phyloP scores from a whole-genome alignment of 2,113 vertebrate species.

The Cynocephalus volans region DNA sequence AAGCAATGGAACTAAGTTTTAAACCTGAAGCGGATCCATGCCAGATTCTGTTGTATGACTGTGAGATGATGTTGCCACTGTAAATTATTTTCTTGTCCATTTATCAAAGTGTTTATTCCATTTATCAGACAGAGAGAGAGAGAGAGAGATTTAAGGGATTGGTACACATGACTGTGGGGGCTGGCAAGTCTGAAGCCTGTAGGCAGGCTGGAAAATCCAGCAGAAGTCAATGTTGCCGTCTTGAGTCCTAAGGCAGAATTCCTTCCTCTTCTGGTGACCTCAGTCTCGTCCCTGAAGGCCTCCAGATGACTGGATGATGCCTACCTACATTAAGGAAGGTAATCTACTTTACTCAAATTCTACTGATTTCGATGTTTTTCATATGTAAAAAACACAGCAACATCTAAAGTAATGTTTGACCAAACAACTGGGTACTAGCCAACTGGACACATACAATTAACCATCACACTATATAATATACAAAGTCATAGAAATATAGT shows the following conservation, averaged over 20 bases:
- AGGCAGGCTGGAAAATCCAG: not conserved
- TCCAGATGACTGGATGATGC: not conserved
- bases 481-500: not conserved
- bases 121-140: not conserved
- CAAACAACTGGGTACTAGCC: not conserved
- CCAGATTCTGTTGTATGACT: not conserved
- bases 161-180: not conserved
- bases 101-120: not conserved
- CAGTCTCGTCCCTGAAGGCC: not conserved
- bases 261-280: not conserved
- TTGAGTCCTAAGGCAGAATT: not conserved
- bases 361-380: not conserved
- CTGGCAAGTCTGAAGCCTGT: not conserved
- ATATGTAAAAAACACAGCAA: not conserved
- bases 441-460: not conserved
- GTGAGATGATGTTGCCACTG: not conserved
- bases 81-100: slow-evolving; percentile 1
- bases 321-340: not conserved
- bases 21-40: not conserved
- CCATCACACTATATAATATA: not conserved
- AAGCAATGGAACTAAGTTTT: not conserved
- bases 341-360: slow-evolving; percentile 13
- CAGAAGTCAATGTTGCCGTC: not conserved
- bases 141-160: not conserved
- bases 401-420: not conserved